phyloP scores from a whole-genome alignment of 2,888 invertebrate species.

The Nineta flava region DNA sequence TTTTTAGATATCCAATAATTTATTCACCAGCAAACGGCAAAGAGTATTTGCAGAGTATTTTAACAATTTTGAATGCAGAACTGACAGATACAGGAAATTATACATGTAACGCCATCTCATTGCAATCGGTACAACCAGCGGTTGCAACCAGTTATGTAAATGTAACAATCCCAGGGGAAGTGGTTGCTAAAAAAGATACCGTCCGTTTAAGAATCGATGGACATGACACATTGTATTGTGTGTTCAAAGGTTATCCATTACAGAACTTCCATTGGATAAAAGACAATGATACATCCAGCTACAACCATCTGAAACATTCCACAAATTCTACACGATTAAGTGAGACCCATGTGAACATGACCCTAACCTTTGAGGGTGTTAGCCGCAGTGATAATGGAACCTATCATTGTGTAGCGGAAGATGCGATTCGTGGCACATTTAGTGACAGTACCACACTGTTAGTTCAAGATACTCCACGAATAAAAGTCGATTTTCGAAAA shows the following conservation, averaged over 20 bases:
- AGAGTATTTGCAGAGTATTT: slow-evolving; percentile 26
- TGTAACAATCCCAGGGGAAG: slow-evolving; percentile 31
- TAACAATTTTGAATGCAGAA: slow-evolving; percentile 35
- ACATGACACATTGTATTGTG: slow-evolving; percentile 34
- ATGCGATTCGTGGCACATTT: slow-evolving; percentile 12
- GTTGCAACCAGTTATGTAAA: slow-evolving; percentile 16
- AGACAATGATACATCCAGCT: slow-evolving; percentile 30
- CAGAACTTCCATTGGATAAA: slow-evolving; percentile 39
- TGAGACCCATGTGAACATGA: slow-evolving; percentile 40
- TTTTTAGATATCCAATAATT: no score
- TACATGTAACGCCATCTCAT: slow-evolving; percentile 35
- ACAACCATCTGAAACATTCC: slow-evolving; percentile 23
- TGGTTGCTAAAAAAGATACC: slow-evolving; percentile 28
- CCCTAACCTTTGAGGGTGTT: slow-evolving; percentile 37
- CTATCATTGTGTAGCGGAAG: slow-evolving; percentile 36
- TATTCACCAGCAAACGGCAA: no score
- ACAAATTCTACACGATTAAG: slow-evolving; percentile 29
- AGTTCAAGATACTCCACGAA: slow-evolving; percentile 53
- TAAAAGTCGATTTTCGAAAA: slow-evolving; percentile 53
- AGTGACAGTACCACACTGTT: slow-evolving; percentile 27
- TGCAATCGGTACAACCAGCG: slow-evolving; percentile 18
- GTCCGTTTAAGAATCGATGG: slow-evolving; percentile 34
- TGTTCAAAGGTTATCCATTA: slow-evolving; percentile 42
- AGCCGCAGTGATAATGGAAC: slow-evolving; percentile 59
- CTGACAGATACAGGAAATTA: slow-evolving; percentile 42